These are phyloP conservation scores for Microchrysa polita DNA, from an alignment of 2,888 invertebrate genomes.

Conservation along the genomic window DNA sequence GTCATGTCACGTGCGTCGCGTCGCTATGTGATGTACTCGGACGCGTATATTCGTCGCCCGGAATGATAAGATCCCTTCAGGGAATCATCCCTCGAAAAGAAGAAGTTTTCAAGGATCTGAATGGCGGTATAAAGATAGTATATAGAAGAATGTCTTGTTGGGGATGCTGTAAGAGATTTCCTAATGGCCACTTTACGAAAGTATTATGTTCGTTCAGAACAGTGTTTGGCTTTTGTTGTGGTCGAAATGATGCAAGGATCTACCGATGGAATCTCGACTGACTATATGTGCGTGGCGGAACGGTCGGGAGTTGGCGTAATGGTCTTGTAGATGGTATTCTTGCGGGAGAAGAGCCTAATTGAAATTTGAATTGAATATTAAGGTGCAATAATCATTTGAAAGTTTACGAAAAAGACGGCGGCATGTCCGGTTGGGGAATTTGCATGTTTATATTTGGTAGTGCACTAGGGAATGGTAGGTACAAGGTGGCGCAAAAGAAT, in stretches of 20 bases:
- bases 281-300: no score
- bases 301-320: neutral
- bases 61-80: constrained; percentile 20
- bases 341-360: constrained; percentile 27
- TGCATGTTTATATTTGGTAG: neutral
- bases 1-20: neutral
- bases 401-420: constrained; percentile 12
- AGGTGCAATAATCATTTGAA: constrained; percentile 40
- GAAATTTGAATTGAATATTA: constrained; percentile 43
- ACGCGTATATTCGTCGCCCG: neutral
- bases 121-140: constrained; percentile 34
- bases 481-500: no score
- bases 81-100: constrained; percentile 22
- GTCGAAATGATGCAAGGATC: constrained; percentile 30
- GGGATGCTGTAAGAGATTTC: constrained; percentile 50
- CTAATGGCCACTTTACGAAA: constrained; percentile 50
- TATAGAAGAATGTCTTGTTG: constrained; percentile 35
- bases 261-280: neutral
- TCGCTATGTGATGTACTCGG: no score
- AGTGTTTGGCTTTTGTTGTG: constrained; percentile 44
- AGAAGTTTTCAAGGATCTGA: constrained; percentile 18
- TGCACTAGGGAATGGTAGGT: no score
- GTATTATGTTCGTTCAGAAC: constrained; percentile 48
- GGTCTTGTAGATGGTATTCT: neutral
- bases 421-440: no score